phyloP scores from a whole-genome alignment of 2,888 invertebrate species.

The Mesodorylaimus sp. region DNA sequence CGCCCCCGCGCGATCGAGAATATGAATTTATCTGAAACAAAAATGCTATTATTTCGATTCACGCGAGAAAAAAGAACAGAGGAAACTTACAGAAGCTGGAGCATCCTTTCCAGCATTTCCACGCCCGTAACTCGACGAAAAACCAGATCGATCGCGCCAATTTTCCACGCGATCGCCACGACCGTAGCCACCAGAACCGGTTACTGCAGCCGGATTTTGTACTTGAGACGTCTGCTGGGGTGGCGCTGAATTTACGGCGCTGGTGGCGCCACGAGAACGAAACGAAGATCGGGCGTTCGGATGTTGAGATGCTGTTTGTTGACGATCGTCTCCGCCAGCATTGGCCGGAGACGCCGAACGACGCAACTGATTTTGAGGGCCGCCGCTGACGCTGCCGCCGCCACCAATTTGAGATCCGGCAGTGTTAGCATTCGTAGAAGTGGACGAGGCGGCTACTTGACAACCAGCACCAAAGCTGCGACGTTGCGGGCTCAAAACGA shows the following conservation, averaged over 20 bases:
- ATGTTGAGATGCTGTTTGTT: too few relatives aligned
- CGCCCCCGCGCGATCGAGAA: too few relatives aligned
- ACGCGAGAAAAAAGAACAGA: too few relatives aligned
- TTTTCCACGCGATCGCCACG: constrained; percentile 1
- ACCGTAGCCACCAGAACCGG: neutral
- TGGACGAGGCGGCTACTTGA: constrained; percentile 33
- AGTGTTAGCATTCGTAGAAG: too few relatives aligned
- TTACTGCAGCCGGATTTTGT: neutral
- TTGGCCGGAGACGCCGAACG: neutral
- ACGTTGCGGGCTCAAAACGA: constrained; percentile 64
- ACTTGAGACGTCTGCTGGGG: neutral
- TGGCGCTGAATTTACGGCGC: neutral
- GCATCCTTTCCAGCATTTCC: too few relatives aligned
- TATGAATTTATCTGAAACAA: too few relatives aligned
- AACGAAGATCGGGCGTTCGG: too few relatives aligned
- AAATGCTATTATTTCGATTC: too few relatives aligned
- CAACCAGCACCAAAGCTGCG: constrained; percentile 70
- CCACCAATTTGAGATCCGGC: too few relatives aligned
- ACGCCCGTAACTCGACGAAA: too few relatives aligned
- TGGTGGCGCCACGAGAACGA: neutral
- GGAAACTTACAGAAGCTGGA: too few relatives aligned
- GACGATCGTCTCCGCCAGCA: too few relatives aligned
- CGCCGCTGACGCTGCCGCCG: neutral
- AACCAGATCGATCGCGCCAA: constrained; percentile 2
- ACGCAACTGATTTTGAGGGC: neutral